Base-by-base conservation (phyloP, 2,113 vertebrate genomes). In the Lophotis ruficrista region DNA sequence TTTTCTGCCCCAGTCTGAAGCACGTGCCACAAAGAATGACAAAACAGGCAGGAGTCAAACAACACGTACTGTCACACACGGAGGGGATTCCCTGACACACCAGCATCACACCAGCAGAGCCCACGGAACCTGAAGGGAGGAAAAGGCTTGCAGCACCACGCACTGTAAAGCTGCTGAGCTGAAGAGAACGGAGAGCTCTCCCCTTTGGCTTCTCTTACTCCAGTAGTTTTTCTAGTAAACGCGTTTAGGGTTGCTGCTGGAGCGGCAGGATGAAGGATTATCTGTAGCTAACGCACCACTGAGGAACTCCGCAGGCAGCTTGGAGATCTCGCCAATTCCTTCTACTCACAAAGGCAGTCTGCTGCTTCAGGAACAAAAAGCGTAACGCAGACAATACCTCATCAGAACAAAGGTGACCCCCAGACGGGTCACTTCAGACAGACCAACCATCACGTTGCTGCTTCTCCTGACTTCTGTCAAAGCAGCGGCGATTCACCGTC, bases 51-150 rank as follows among this genome's bases (percentile, higher is more conserved):
- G 22, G 66, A 43, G 31, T 7, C 41, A 38, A 38, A 22, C 8
- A 22, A 24, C 2, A 0, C 4, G 19, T 9, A 21, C 10, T 21
- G 24, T 6, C 61, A 54, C 8, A 47, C n/a, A 8, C 1, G n/a
- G 43, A 38, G 20, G 21, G 56, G 73, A 38, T 22, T 30, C 78
- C 78, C 33, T 47, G 35, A 22, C 62, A 37, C 18, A 4, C 28
- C 38, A 91, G 43, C 65, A 45, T 9, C 41, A 38, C 21, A 35
- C 3, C 73, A 79, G 47, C 53, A 54, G 47, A 68, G 54, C 53
- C 30, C 37, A 27, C 3, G 4, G 51, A 31, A 37, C 25, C 33
- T 6, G 45, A 24, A 27, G 41, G 53, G 14, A 56, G 35, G 14
- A 27, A 19, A 4, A 0, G 2, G 18, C 47, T 47, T 47, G 53